Conservation (phyloP, 2,797 vertebrate species). For the Champsocephalus gunnari region DNA sequence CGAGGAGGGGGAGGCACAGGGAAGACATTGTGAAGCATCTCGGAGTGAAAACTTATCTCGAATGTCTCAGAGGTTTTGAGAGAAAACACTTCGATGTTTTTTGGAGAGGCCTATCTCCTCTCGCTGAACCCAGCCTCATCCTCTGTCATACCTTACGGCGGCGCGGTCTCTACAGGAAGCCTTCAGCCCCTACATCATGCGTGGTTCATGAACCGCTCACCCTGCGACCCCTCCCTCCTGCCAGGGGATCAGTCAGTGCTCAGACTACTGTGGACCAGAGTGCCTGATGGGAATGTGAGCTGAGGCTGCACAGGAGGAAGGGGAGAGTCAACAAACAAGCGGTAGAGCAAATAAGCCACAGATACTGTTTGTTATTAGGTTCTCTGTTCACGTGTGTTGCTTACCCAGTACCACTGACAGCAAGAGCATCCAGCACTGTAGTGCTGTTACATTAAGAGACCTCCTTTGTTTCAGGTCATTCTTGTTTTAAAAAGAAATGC, state of each 20-base stretch:
- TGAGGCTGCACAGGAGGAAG: slow-evolving; percentile 85
- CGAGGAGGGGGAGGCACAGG: slow-evolving; percentile 63
- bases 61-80: slow-evolving; percentile 93
- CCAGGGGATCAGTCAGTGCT: slow-evolving; percentile 37
- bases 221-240: slow-evolving; percentile 18
- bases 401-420: slow-evolving; percentile 40
- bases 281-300: slow-evolving; percentile 86
- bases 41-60: slow-evolving; percentile 85
- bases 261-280: slow-evolving; percentile 59
- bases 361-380: slow-evolving; percentile 60
- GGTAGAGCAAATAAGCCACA: slow-evolving; percentile 90
- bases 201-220: slow-evolving; percentile 37
- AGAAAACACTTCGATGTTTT: slow-evolving; percentile 92
- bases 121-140: slow-evolving; percentile 66
- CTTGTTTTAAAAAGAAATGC: slow-evolving; percentile 15
- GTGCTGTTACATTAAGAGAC: slow-evolving; percentile 1
- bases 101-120: slow-evolving; percentile 65
- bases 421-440: slow-evolving; percentile 16
- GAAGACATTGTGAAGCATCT: slow-evolving; percentile 90
- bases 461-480: not conserved
- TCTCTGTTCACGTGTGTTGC: slow-evolving; percentile 62
- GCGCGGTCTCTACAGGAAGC: slow-evolving; percentile 39
- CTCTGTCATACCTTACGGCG: slow-evolving; percentile 26
- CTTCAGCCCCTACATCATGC: slow-evolving; percentile 29
- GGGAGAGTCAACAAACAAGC: slow-evolving; percentile 91